Evolutionary conservation across 2,888 invertebrate species (phyloP), one percentile per base, ranked within the genome.

Genomic region (Chrysopilus asiliformis): DNA sequence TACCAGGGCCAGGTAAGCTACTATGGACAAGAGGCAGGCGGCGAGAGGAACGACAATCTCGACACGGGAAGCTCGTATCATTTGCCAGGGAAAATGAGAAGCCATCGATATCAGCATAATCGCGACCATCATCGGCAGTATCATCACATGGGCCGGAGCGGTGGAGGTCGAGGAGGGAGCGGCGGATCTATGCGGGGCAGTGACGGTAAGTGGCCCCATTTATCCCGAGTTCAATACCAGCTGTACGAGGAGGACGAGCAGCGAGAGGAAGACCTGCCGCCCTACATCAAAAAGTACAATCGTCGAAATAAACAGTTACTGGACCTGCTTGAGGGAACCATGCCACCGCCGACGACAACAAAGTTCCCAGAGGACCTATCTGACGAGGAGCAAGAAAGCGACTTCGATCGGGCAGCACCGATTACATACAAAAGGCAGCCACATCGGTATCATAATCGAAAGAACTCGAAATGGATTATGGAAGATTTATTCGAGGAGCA

Each of bases 161-260:
- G 30, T 2, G 16, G 25, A n/a, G 29, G 35, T 8, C 31, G 19
- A 35, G 31, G 17, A 19, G 15, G 10, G 28, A 16, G 5, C 36
- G 33, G 3, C 32, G 34, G 2, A 22, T 32, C 41, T 41, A 10
- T 8, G 22, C 22, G 7, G 7, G 22, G 22, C 15, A 57, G 57
- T 37, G 57, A 56, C 26, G 55, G 55, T 42, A 61, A 61, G 41
- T 60, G 61, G 60, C 61, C 60, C 8, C 59, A 60, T 46, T 48
- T 60, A 42, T 56, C 56, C 4, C 51, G 56, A 15, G 53, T 60
- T 2, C 58, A 58, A 32, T 56, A 56, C 17, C 57, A 58, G 42
- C 45, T 53, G n/a, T 43, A 43, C n/a, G 41, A 45, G 22, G 38
- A 56, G 10, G 53, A 55, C 13, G 45, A 51, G 17, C 49, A 49